These are phyloP conservation scores for Platysteira castanea DNA, from an alignment of 2,113 vertebrate species.

Conservation along the genomic window DNA sequence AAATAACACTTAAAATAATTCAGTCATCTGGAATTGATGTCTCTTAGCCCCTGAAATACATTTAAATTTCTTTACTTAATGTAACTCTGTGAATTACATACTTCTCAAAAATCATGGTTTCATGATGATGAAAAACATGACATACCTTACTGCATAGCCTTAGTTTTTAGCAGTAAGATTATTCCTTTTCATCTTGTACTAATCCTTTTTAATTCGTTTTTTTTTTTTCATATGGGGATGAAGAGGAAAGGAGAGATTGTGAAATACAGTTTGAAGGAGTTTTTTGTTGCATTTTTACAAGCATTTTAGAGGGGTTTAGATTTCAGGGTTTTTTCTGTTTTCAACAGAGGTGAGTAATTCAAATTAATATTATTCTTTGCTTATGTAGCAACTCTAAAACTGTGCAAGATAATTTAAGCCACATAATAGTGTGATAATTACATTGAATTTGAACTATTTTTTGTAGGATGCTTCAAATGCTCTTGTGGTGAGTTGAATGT, in stretches of 20 bases:
- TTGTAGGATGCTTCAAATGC: slow-evolving; percentile 28
- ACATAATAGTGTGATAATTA: slow-evolving; percentile 25
- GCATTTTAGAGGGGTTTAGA: not conserved
- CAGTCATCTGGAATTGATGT: not conserved
- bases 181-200: not conserved
- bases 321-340: not conserved
- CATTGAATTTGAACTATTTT: slow-evolving; percentile 20
- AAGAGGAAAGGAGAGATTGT: not conserved
- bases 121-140: not conserved
- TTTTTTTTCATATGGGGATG: not conserved
- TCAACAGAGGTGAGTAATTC: not conserved
- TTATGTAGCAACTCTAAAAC: not conserved
- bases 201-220: not conserved
- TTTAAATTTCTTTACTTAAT: not conserved
- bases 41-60: not conserved
- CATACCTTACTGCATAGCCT: not conserved
- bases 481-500: slow-evolving; percentile 17
- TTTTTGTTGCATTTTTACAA: not conserved
- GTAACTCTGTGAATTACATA: not conserved
- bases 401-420: slow-evolving; percentile 10
- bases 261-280: not conserved
- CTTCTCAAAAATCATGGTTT: not conserved
- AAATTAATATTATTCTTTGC: not conserved
- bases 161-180: not conserved
- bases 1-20: not conserved